A percentile compares a stretch with the other conserved stretches of the same genome.
Evolutionary conservation across 2,888 invertebrate species (phyloP).

Genomic region (Tinea pellionella): DNA sequence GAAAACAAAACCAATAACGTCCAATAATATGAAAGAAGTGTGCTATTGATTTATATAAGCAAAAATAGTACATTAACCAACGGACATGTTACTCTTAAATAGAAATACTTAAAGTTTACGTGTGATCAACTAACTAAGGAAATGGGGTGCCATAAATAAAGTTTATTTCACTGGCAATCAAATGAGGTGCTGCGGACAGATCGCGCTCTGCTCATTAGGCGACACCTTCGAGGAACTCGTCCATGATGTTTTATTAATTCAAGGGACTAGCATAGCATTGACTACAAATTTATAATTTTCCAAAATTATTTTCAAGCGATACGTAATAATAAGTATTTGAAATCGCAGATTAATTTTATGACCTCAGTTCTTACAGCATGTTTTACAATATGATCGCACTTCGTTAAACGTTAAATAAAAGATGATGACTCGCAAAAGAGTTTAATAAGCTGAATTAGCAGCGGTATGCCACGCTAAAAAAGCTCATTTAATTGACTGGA

Average conservation of each 20-base stretch:
- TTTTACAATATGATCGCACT: no score
- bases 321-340: no score
- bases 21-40: neutral
- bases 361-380: no score
- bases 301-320: neutral
- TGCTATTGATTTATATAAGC: neutral
- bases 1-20: neutral
- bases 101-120: neutral
- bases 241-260: slow-evolving; percentile 16
- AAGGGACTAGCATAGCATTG: neutral
- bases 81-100: neutral
- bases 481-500: no score
- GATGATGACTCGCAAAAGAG: no score
- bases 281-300: neutral
- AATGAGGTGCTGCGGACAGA: slow-evolving; percentile 17
- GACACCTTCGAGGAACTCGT: slow-evolving; percentile 14
- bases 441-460: no score
- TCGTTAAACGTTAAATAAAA: no score
- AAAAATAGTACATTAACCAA: neutral
- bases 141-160: slow-evolving; percentile 17
- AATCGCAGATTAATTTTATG: no score
- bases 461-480: no score
- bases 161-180: slow-evolving; percentile 17
- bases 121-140: slow-evolving; percentile 12
- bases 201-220: slow-evolving; percentile 16